Evolutionary conservation across 2,888 invertebrate genomes (phyloP).

Genomic region (Podotricha telesiphe): DNA sequence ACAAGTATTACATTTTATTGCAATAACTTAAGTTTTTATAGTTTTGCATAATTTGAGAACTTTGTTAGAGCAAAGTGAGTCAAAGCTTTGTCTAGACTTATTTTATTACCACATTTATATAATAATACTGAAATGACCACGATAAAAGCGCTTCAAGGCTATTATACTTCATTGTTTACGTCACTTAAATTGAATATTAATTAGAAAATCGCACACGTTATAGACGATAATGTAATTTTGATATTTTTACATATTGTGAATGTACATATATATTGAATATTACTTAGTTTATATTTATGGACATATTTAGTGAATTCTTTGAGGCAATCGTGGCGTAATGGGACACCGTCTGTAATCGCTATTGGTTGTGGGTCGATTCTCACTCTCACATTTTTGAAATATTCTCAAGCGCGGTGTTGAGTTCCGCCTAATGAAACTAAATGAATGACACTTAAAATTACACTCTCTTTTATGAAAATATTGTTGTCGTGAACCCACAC

Average conservation of each 20-base stretch:
- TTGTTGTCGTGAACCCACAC: too few species aligned
- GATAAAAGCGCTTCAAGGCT: constrained; percentile 9
- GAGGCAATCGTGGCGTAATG: too few species aligned
- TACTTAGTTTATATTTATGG: too few species aligned
- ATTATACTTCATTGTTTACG: constrained; percentile 11
- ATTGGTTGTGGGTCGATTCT: too few species aligned
- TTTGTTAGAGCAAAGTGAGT: constrained; percentile 14
- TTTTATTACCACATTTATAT: constrained; percentile 25
- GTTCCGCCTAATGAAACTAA: too few species aligned
- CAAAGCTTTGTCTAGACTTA: constrained; percentile 24
- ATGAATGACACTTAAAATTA: too few species aligned
- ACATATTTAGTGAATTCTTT: too few species aligned
- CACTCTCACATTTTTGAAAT: too few species aligned
- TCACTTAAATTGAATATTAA: constrained; percentile 8
- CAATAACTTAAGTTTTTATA: not conserved
- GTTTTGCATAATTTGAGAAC: not conserved
- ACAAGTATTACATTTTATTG: not conserved
- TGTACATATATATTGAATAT: too few species aligned
- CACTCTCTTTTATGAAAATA: too few species aligned
- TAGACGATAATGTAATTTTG: not conserved
- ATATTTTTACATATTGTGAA: not conserved
- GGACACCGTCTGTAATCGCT: too few species aligned
- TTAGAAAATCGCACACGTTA: not conserved
- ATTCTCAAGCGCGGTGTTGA: too few species aligned
- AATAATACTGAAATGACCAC: constrained; percentile 21